phyloP scores from a whole-genome alignment of 2,888 invertebrate species.

The Platynereis dumerilii region DNA sequence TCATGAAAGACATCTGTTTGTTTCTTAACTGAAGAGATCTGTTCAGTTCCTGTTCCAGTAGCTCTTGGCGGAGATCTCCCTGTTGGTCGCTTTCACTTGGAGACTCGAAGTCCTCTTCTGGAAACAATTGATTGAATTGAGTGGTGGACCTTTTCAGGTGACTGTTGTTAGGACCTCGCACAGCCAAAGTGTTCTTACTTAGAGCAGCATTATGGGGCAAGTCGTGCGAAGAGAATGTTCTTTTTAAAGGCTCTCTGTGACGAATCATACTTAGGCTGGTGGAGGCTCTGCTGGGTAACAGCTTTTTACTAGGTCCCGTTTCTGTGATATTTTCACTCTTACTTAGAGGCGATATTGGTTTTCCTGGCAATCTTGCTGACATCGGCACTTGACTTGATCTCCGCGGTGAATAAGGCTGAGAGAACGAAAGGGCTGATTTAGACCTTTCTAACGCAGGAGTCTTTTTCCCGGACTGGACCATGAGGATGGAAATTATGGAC shows the following conservation, averaged over 20 bases:
- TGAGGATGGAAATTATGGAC: background rate
- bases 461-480: background rate
- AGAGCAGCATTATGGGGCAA: background rate
- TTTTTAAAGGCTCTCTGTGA: too few relatives aligned
- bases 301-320: background rate
- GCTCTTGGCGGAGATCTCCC: conserved; percentile 48
- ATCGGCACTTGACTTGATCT: background rate
- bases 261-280: too few relatives aligned
- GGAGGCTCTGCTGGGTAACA: too few relatives aligned
- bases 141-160: background rate
- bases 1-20: conserved; percentile 36
- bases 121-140: background rate
- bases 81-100: conserved; percentile 44
- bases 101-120: too few relatives aligned
- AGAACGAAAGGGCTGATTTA: background rate
- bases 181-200: background rate
- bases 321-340: background rate
- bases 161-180: conserved; percentile 3
- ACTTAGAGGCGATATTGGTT: background rate
- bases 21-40: conserved; percentile 39
- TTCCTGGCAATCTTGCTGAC: too few relatives aligned
- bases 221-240: background rate
- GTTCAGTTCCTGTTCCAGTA: conserved; percentile 46
- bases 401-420: background rate
- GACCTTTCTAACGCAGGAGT: background rate